phyloP scores from a whole-genome alignment of 2,888 invertebrate species.

The Drosophila stalkeri region DNA sequence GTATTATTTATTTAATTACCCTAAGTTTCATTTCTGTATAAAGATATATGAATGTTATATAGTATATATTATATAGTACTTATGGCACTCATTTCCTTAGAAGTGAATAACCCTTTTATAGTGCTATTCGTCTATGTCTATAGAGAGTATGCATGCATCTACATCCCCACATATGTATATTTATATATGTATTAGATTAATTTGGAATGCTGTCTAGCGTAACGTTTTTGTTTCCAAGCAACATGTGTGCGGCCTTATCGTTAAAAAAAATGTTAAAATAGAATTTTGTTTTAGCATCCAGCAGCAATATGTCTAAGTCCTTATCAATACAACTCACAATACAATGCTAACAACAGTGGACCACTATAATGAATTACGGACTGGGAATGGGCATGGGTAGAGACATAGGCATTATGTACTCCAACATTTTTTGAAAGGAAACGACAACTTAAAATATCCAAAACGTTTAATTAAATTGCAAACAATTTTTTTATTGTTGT shows the following conservation, averaged over 20 bases:
- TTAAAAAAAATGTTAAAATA: conserved; percentile 39
- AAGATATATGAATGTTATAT: neutral
- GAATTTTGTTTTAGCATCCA: conserved; percentile 37
- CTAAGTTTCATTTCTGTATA: conserved; percentile 7
- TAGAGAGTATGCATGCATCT: neutral
- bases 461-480: neutral
- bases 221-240: conserved; percentile 58
- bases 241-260: conserved; percentile 44
- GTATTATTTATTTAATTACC: neutral
- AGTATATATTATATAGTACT: neutral
- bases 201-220: conserved; percentile 41
- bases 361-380: conserved; percentile 19
- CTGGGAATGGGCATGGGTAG: neutral
- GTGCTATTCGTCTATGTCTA: neutral
- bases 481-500: neutral
- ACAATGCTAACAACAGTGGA: conserved; percentile 26
- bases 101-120: conserved; percentile 45
- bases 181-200: conserved; percentile 36
- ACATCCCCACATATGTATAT: neutral
- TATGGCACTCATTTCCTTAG: neutral
- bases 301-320: conserved; percentile 41
- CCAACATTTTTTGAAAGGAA: neutral
- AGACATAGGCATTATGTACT: neutral
- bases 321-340: conserved; percentile 44
- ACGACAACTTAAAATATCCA: neutral